Evolutionary conservation across 2,797 vertebrate species (phyloP), one percentile per base, ranked within the genome.

Genomic region (Danio tinwini): DNA sequence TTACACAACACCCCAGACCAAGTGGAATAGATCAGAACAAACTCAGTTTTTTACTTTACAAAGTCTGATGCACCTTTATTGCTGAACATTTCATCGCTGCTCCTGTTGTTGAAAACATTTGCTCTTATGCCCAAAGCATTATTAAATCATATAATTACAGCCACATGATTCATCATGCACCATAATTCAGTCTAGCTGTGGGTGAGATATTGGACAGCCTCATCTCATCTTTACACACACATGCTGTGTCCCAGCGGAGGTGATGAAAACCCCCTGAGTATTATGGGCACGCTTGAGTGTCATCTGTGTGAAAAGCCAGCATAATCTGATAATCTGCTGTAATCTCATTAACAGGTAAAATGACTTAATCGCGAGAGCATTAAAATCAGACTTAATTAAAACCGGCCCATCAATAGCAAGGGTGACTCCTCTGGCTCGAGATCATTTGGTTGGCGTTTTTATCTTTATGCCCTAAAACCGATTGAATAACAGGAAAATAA

Each of bases 271-370:
- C 85, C 44, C 81, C 88, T 70, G 89, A 56, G 87, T 86, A 76
- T 81, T 87, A 81, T 84, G 39, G 29, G 71, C 12, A 69, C 80
- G 82, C 67, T 62, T 82, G 78, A 81, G 76, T 39, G 79, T 1
- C 45, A 86, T 86, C 82, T 72, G 87, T 85, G 88, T 86, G 85
- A 88, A 90, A 90, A 90, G 72, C 88, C 37, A 3, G 7, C 84
- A 89, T 90, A 89, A 91, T 91, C 91, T 91, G 86, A 69, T 90
- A 91, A 91, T 90, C 88, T 86, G 78, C 44, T 61, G 81, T 92
- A 90, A 94, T 93, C 90, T 86, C 87, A 92, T 93, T 91, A 93
- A 83, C 91, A 93, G 90, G 90, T 90, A 90, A 88, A 83, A 80
- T 53, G 81, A 87, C 73, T 92, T 88, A 85, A 90, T 88, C 81